Conservation (phyloP, 2,888 invertebrate genomes). For the Mylabris sibirica region DNA sequence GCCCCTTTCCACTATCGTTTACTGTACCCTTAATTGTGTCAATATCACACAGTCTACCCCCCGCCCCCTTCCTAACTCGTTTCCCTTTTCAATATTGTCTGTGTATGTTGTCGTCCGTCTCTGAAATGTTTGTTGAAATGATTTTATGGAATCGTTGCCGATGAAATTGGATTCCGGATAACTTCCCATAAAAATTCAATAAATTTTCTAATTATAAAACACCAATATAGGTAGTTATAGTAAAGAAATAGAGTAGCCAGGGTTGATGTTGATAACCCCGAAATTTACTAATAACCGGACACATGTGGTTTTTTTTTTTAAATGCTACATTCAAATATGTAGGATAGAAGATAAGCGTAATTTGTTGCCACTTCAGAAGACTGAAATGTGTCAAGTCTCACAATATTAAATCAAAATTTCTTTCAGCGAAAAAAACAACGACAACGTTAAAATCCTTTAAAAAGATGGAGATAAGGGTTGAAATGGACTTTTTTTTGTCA, state of each 20-base stretch:
- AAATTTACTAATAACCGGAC: not conserved
- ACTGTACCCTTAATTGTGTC: conserved; percentile 30
- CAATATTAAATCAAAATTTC: not conserved
- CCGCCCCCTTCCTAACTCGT: not conserved
- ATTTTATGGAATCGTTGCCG: conserved; percentile 1
- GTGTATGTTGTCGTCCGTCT: too few species aligned
- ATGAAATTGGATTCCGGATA: not conserved
- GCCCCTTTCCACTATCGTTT: conserved; percentile 18
- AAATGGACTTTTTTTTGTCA: conserved; percentile 5
- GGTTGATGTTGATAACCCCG: not conserved
- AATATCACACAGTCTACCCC: conserved; percentile 14
- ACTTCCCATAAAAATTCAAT: not conserved
- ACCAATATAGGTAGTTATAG: not conserved
- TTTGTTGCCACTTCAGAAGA: conserved; percentile 39
- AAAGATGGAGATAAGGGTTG: not conserved
- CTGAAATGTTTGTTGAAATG: conserved; percentile 6
- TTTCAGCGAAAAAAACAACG: not conserved
- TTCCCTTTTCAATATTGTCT: too few species aligned
- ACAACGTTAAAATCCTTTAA: not conserved
- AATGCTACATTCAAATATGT: not conserved
- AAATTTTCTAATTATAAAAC: too few species aligned
- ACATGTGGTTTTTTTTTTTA: not conserved
- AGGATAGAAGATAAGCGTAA: not conserved
- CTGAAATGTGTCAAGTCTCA: conserved; percentile 52
- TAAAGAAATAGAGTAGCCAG: too few species aligned